Base-by-base conservation (phyloP, 2,797 vertebrate species). In the Trematomus bernacchii region DNA sequence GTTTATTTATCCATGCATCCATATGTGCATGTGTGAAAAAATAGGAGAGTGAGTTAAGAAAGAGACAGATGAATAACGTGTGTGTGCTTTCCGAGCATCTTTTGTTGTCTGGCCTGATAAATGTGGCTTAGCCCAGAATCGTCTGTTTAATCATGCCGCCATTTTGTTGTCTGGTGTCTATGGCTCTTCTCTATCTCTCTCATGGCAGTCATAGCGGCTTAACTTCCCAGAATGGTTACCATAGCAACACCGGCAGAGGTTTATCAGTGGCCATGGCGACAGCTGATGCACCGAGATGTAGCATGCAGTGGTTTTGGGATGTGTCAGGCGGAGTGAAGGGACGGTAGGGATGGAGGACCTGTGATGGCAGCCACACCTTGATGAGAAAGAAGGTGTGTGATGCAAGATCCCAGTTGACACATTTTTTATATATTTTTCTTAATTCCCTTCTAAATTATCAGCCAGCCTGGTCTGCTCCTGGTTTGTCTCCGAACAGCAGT, bases 231-330 rank as follows among this genome's bases (percentile, higher is more conserved):
- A 90, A 86, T 80, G 77, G 94, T 95, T 87, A 83, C 94, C 87
- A 94, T 95, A 64, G 90, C 89, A 92, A 96, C 94, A 80, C 82
- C 58, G 76, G 80, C 85, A 87, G 84, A 92, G 91, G 90, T 92
- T 92, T 90, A 90, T 90, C 89, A 86, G 89, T 91, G 84, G 77
- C 91, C 86, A 86, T 92, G 91, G 86, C 64, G 83, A 93, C 74
- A 59, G 83, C 84, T 89, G 87, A 87, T 93, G 91, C 82, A 9
- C 78, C 18, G 42, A 84, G 85, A 92, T 91, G 86, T 83, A 60
- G 80, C 84, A 76, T 46, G 78, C 66, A 54, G 33, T 70, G 82
- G 77, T 84, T 77, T 83, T 48, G 79, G 69, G 85, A 76, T 71
- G 54, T 66, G 75, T 14, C 12, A 46, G 47, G 21, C 15, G 65